These are phyloP conservation scores for Lophotriccus pileatus DNA, from an alignment of 2,797 vertebrate genomes.

Conservation along the genomic window DNA sequence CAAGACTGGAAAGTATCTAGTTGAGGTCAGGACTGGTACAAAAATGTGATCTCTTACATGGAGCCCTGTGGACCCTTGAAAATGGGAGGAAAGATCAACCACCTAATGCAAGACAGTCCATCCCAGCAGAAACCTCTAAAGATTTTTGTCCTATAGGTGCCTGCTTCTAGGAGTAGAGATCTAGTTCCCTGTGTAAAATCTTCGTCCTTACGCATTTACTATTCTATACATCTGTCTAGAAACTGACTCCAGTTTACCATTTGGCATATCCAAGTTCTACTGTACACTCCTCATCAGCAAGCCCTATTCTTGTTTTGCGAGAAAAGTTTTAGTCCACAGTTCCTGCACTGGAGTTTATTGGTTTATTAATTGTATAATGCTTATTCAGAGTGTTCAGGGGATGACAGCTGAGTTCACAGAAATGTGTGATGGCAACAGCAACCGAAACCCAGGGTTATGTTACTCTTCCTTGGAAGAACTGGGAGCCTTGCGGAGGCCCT, in stretches of 20 bases:
- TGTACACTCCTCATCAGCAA: background rate
- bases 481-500: background rate
- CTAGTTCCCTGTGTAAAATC: background rate
- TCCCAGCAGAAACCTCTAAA: background rate
- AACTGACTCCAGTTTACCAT: background rate
- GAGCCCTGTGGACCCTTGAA: background rate
- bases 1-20: background rate
- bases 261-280: background rate
- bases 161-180: background rate
- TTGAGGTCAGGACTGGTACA: background rate
- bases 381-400: background rate
- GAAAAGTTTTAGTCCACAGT: background rate
- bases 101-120: background rate
- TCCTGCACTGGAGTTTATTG: background rate
- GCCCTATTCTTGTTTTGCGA: background rate
- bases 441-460: background rate
- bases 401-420: background rate
- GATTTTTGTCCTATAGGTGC: background rate
- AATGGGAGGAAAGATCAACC: background rate
- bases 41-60: background rate
- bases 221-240: background rate
- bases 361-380: background rate
- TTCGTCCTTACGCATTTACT: background rate
- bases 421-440: background rate
- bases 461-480: background rate